A percentile compares a stretch with the other conserved stretches of the same genome.
phyloP scores from a whole-genome alignment of 2,113 vertebrate species.

The Crocuta crocuta region DNA sequence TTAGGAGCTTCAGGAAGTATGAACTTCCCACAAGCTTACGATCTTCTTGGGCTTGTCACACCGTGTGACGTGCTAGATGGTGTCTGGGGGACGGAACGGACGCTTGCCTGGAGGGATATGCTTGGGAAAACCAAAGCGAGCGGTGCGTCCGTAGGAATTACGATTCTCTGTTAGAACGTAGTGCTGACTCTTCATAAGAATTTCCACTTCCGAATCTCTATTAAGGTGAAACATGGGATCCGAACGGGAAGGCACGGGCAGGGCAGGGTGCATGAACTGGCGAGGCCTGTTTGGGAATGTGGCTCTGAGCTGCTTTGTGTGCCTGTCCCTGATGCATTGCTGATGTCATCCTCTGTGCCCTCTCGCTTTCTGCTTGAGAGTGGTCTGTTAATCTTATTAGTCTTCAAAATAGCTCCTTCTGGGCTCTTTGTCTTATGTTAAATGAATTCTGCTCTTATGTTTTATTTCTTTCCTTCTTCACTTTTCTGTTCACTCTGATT shows the following conservation, averaged over 20 bases:
- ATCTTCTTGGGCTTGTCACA: accelerated
- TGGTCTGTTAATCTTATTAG: not conserved
- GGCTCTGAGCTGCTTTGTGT: accelerated
- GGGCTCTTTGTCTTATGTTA: not conserved
- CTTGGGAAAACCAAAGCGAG: accelerated
- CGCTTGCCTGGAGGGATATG: not conserved
- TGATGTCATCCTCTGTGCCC: accelerated
- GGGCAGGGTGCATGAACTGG: not conserved
- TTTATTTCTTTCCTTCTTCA: not conserved
- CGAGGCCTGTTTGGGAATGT: accelerated
- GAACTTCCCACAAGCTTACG: accelerated
- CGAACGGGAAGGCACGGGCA: not conserved
- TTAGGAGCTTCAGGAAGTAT: not conserved
- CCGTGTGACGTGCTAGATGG: accelerated
- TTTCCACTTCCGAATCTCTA: not conserved
- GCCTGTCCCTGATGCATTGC: accelerated
- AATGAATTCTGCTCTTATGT: not conserved
- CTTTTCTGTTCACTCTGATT: not conserved
- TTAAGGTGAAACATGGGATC: not conserved
- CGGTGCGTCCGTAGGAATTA: accelerated
- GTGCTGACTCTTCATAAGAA: not conserved
- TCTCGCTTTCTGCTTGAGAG: not conserved
- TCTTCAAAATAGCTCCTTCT: not conserved
- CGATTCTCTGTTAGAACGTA: not conserved
- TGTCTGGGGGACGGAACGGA: accelerated